Evolutionary conservation across 2,797 vertebrate species (phyloP).

Genomic region (Sebastes kiyomatsui): DNA sequence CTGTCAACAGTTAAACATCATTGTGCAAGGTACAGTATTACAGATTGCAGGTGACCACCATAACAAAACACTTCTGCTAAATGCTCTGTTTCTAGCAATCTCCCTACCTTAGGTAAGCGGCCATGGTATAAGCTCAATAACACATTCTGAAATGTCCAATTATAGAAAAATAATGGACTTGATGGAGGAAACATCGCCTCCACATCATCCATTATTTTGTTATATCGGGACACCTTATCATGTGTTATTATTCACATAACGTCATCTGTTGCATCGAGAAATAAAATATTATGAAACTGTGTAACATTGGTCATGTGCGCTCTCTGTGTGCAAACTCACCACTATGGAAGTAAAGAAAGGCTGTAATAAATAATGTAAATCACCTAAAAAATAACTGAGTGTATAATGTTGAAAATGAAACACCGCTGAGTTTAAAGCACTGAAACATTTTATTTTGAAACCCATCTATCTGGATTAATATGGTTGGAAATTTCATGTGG

Average conservation of each 20-base stretch:
- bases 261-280: constrained; percentile 49
- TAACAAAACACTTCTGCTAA: background rate
- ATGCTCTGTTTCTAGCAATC: background rate
- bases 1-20: background rate
- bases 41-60: background rate
- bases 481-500: too few species aligned
- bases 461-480: too few species aligned
- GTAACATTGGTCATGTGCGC: constrained; percentile 5
- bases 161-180: constrained; percentile 14
- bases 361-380: background rate
- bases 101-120: background rate
- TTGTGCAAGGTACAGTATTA: constrained; percentile 52
- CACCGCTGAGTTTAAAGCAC: background rate
- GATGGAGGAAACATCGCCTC: background rate
- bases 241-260: constrained; percentile 12
- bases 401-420: background rate
- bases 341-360: background rate
- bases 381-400: background rate
- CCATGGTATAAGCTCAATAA: constrained; percentile 14
- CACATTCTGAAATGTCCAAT: constrained; percentile 14
- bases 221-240: background rate
- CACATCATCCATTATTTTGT: background rate
- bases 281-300: constrained; percentile 49
- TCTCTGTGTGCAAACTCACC: constrained; percentile 10
- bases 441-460: background rate